Base-by-base conservation (phyloP, 2,888 invertebrate species). In the Protophormia terraenovae region DNA sequence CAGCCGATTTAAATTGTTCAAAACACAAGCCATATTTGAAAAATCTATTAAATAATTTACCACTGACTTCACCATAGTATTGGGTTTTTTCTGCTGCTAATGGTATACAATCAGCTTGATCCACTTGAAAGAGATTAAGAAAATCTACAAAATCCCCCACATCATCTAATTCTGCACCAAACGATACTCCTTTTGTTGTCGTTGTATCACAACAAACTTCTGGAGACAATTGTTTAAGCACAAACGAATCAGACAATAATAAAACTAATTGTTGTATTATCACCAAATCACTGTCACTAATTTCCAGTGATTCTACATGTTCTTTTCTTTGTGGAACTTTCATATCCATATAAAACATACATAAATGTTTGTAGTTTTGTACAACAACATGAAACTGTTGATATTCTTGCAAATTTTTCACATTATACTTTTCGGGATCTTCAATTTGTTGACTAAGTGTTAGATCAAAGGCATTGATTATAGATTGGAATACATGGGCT, bases 261-360 rank as follows among this genome's bases (percentile, higher is more conserved):
- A 95, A 94, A 47, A 96, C 91, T 62, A 96, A 91, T 88, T 95
- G 94, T 91, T 95, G 95, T 66, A 96, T 93, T 86, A 95, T 95
- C 81, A 94, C 94, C 89, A 94, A 93, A 89, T 96, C 92, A 6
- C 88, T 87, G 55, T 90, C 90, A 12, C 88, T 88, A 2, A 91
- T 82, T 35, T 90, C 90, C 2, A 92, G 62, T 79, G 88, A 75
- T 78, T 90, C 88, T 6, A 88, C 77, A 12, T 86, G 84, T 7
- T 89, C 87, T 2, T 86, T 87, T 22, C 80, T 87, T 14, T 84
- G 84, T 3, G 89, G 87, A 32, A 89, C 87, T 38, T 88, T 89
- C 81, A 92, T 87, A 7, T 89, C 88, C 66, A 92, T 88, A 75
- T 93, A 91, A 76, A 92, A 90, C 77, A 90, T 89, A 6, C 90